A percentile compares a stretch with the other conserved stretches of the same genome.
Conservation (phyloP, 2,888 invertebrate genomes). For the Coelinius sp. region DNA sequence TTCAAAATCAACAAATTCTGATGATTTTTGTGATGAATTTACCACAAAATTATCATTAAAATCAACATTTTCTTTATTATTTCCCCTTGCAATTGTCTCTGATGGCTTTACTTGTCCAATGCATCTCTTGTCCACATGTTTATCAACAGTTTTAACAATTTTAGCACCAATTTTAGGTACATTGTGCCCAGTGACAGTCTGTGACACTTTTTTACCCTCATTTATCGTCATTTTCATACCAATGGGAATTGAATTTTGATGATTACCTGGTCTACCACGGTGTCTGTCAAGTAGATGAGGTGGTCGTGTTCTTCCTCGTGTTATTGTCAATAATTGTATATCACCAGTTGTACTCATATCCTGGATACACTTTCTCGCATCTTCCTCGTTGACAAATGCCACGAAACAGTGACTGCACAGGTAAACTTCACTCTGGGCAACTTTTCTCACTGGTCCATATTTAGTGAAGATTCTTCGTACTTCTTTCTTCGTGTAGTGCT, state of each 20-base stretch:
- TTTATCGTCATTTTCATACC: not conserved
- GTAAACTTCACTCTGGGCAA: not conserved
- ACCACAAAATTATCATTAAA: not conserved
- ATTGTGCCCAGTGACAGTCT: not conserved
- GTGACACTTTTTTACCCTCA: too few relatives aligned
- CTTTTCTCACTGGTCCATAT: not conserved
- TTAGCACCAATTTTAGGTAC: not conserved
- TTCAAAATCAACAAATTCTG: not conserved
- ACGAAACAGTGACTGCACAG: not conserved
- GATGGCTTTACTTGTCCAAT: not conserved
- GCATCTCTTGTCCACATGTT: not conserved
- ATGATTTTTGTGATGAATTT: not conserved
- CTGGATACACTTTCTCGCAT: not conserved
- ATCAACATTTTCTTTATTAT: not conserved
- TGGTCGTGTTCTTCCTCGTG: not conserved
- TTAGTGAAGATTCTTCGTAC: not conserved
- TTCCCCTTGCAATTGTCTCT: not conserved
- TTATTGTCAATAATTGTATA: not conserved
- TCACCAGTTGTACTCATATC: not conserved
- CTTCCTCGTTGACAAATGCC: not conserved
- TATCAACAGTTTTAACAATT: not conserved
- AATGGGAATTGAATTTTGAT: not conserved
- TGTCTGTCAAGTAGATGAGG: not conserved
- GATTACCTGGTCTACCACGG: not conserved
- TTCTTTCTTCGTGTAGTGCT: not conserved